Evolutionary conservation across 2,797 vertebrate species (phyloP).

Genomic region (Crenichthys baileyi): DNA sequence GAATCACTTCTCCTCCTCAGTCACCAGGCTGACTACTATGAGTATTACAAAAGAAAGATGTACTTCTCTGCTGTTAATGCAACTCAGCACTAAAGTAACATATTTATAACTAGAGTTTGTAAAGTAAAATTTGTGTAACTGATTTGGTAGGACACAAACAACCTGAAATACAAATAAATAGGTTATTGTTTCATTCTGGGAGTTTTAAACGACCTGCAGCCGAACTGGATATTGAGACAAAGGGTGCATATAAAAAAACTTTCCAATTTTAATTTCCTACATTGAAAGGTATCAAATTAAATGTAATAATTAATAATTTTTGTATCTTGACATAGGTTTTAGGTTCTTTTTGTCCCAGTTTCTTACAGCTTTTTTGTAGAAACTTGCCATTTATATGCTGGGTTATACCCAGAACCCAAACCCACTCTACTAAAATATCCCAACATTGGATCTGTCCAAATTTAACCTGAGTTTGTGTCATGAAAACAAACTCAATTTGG

Average conservation of each 20-base stretch:
- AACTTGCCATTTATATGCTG: neutral
- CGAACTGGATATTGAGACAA: neutral
- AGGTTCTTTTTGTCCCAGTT: neutral
- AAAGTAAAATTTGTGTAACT: neutral
- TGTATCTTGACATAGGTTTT: neutral
- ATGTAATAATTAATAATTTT: neutral
- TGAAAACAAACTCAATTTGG: neutral
- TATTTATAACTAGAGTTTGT: neutral
- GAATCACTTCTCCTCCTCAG: neutral
- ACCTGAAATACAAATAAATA: neutral
- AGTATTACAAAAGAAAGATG: neutral
- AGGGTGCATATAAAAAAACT: neutral
- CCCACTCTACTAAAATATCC: neutral
- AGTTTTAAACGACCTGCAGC: neutral
- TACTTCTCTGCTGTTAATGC: neutral
- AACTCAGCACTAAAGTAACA: neutral
- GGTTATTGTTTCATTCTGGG: neutral
- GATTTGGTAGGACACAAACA: neutral
- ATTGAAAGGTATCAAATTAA: neutral
- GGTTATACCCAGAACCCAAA: neutral
- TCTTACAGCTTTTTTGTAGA: neutral
- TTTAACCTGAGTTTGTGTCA: neutral
- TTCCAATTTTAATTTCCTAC: neutral
- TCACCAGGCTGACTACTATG: neutral
- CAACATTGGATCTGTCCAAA: too few relatives aligned